Evolutionary conservation across 2,797 vertebrate species (phyloP).

Genomic region (Neosilurus mollespiculum): DNA sequence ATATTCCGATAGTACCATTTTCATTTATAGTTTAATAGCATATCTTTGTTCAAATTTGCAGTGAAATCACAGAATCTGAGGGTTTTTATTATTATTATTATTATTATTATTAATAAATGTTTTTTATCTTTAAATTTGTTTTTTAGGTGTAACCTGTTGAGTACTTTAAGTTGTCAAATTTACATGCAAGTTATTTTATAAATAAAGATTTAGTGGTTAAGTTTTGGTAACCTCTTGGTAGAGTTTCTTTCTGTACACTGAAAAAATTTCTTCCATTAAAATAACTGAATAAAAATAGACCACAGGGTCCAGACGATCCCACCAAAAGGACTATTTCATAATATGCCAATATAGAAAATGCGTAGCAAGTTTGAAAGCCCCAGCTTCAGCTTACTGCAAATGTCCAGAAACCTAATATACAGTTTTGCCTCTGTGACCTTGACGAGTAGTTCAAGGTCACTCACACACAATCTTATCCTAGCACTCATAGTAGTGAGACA

Average conservation of each 20-base stretch:
- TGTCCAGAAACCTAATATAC: too few species aligned
- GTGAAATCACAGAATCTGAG: background rate
- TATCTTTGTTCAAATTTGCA: constrained; percentile 1
- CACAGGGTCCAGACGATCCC: too few species aligned
- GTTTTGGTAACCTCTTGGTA: background rate
- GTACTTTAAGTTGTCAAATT: background rate
- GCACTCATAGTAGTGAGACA: too few species aligned
- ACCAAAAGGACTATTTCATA: too few species aligned
- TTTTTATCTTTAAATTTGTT: background rate
- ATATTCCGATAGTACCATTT: background rate
- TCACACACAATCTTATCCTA: too few species aligned
- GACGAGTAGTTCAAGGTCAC: too few species aligned
- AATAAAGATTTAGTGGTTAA: background rate
- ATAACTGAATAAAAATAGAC: background rate
- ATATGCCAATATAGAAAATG: too few species aligned
- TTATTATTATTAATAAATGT: background rate
- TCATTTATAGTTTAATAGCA: background rate
- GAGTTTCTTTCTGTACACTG: background rate
- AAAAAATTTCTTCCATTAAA: background rate
- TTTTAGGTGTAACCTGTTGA: background rate
- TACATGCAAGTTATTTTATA: background rate
- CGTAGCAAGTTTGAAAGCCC: too few species aligned
- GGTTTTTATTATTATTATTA: background rate
- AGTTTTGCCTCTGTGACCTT: too few species aligned
- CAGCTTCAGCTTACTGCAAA: too few species aligned